Conservation (phyloP, 2,888 invertebrate genomes). For the Rhabditoides inermis region DNA sequence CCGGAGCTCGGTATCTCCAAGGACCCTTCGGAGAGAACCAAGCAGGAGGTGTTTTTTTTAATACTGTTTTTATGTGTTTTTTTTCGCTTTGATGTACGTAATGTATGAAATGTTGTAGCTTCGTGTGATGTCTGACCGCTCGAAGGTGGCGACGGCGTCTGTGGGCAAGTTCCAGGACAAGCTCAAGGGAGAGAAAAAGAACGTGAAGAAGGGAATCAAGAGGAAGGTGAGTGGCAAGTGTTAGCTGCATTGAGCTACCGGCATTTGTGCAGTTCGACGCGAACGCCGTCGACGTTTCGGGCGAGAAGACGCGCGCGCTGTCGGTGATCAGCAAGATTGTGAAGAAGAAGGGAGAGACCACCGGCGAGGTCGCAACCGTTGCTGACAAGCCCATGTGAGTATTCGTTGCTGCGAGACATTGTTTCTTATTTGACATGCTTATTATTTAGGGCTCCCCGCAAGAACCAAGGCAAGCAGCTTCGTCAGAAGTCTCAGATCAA, state of each 20-base stretch:
- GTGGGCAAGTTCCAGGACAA: slow-evolving; percentile 84
- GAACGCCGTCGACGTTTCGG: slow-evolving; percentile 25
- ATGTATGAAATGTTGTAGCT: no score
- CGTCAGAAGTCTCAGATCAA: slow-evolving; percentile 38
- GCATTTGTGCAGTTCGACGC: slow-evolving; percentile 34
- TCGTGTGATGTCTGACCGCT: slow-evolving; percentile 37
- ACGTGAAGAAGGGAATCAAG: slow-evolving; percentile 59
- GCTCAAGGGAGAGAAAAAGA: slow-evolving; percentile 79
- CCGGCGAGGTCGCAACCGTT: slow-evolving; percentile 22
- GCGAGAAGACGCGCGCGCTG: slow-evolving; percentile 34
- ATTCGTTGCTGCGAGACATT: slow-evolving; percentile 6
- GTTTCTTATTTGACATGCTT: background rate
- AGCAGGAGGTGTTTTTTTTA: no score
- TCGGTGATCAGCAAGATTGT: slow-evolving; percentile 36
- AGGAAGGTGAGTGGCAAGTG: slow-evolving; percentile 24
- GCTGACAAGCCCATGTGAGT: slow-evolving; percentile 21
- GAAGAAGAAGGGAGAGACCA: slow-evolving; percentile 43
- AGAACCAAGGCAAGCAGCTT: slow-evolving; percentile 15
- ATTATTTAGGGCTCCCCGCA: slow-evolving; percentile 1
- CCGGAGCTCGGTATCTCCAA: no score
- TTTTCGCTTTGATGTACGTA: background rate
- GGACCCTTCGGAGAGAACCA: slow-evolving; percentile 30
- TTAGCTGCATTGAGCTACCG: background rate
- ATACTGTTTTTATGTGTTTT: no score
- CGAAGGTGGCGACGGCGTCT: slow-evolving; percentile 74